Percentiles rank a stretch among this genome's conserved stretches.
These are phyloP conservation scores for Suillia variegata DNA, from an alignment of 2,888 invertebrate genomes.

Conservation along the genomic window DNA sequence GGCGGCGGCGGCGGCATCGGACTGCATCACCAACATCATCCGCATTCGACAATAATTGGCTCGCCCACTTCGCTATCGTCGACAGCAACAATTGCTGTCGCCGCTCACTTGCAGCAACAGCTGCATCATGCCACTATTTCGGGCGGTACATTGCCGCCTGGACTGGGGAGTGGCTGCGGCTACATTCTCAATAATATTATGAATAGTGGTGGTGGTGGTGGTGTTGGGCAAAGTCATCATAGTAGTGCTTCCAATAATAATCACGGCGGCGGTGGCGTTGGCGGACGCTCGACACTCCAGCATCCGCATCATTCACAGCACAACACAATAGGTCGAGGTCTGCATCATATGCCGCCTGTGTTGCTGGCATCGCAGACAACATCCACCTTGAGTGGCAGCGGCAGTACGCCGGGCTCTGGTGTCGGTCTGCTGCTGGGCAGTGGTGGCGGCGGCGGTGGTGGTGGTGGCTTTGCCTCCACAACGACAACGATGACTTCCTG, in stretches of 20 bases:
- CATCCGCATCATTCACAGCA: conserved; percentile 32
- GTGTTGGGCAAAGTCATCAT: conserved; percentile 28
- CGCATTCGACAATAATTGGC: conserved; percentile 44
- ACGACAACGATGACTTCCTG: conserved; percentile 53
- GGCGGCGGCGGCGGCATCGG: conserved; percentile 33
- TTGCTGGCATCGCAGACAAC: conserved; percentile 40
- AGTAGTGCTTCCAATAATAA: conserved; percentile 10
- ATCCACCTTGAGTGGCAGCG: conserved; percentile 36
- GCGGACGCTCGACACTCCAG: conserved; percentile 38
- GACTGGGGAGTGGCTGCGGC: conserved; percentile 51
- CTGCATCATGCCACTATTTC: conserved; percentile 34
- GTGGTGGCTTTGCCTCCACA: conserved; percentile 31
- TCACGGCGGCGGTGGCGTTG: conserved; percentile 15
- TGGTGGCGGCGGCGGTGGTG: conserved; percentile 37
- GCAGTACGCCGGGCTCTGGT: conserved; percentile 44
- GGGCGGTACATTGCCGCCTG: conserved; percentile 51
- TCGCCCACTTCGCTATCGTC: conserved; percentile 56
- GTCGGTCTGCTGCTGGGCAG: conserved; percentile 45
- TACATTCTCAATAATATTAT: conserved; percentile 49
- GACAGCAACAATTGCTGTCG: conserved; percentile 44
- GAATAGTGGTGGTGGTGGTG: conserved; percentile 27
- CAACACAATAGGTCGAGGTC: conserved; percentile 8
- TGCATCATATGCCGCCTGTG: conserved; percentile 34
- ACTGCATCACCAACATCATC: conserved; percentile 29
- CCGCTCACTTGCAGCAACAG: conserved; percentile 37